Percentiles rank a stretch among this genome's conserved stretches.
Conservation (phyloP, 2,797 vertebrate species). For the Hipposideros larvatus region DNA sequence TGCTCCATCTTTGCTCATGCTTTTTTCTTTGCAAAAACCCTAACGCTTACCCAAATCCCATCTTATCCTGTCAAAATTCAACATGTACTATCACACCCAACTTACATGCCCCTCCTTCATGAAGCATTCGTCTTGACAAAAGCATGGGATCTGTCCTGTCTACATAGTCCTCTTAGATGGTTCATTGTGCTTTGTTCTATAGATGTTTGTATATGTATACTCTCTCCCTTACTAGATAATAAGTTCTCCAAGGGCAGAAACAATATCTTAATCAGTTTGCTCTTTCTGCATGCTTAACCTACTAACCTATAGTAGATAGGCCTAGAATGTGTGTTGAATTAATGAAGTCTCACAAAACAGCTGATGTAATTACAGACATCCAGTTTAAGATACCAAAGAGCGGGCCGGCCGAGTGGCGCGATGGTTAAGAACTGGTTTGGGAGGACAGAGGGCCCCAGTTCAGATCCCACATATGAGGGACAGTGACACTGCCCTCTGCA, state of each 20-base stretch:
- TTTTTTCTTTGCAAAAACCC: neutral
- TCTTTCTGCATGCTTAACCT: constrained; percentile 4
- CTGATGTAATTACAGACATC: neutral
- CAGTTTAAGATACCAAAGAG: constrained; percentile 32
- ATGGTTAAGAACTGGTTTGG: too few species aligned
- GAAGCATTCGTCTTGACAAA: neutral
- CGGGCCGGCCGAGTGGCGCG: too few species aligned
- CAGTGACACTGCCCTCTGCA: too few species aligned
- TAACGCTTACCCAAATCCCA: neutral
- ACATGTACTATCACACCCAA: neutral
- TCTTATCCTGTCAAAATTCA: neutral
- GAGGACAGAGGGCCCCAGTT: too few species aligned
- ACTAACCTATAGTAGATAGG: neutral
- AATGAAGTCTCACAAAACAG: constrained; percentile 43
- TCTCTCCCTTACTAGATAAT: neutral
- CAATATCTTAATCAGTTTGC: neutral
- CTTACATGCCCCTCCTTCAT: neutral
- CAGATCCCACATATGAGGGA: too few species aligned
- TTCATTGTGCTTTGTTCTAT: constrained; percentile 24
- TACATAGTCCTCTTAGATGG: neutral
- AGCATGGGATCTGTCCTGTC: neutral
- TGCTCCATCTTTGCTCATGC: neutral
- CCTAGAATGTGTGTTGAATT: neutral
- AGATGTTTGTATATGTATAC: neutral
- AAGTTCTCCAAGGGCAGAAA: constrained; percentile 5